Percentiles rank a stretch among this genome's conserved stretches.
Evolutionary conservation across 2,888 invertebrate genomes (phyloP).

Genomic region (Ornithoptera alexandrae): DNA sequence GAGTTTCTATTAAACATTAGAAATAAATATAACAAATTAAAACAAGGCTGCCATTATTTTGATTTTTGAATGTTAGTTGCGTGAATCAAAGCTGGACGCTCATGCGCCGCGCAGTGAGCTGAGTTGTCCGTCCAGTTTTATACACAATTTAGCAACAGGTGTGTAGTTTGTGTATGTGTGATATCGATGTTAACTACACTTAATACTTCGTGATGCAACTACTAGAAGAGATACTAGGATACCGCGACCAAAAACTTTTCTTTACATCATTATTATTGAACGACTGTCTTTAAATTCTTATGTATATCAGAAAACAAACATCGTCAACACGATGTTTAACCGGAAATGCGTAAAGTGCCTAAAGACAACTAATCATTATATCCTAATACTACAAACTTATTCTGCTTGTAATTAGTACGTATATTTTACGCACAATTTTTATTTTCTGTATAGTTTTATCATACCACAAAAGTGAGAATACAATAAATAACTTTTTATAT

Average conservation of each 20-base stretch:
- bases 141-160: conserved; percentile 69
- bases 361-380: too few species aligned
- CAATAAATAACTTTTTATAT: not conserved
- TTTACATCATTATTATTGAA: not conserved
- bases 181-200: conserved; percentile 18
- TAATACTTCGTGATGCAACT: conserved; percentile 8
- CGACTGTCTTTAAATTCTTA: not conserved
- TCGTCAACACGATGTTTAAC: not conserved
- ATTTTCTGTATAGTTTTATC: not conserved
- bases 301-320: not conserved
- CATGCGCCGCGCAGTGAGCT: conserved; percentile 76
- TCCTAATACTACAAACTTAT: not conserved
- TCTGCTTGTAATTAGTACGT: not conserved
- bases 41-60: conserved; percentile 64
- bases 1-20: conserved; percentile 65
- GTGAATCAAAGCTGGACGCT: conserved; percentile 66
- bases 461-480: not conserved
- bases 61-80: conserved; percentile 45
- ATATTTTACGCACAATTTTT: conserved; percentile 13
- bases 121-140: conserved; percentile 79
- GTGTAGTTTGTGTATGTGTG: conserved; percentile 32
- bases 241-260: not conserved
- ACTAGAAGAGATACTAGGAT: not conserved
- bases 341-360: too few species aligned
- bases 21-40: conserved; percentile 39